phyloP scores from a whole-genome alignment of 2,888 invertebrate genomes.

The Meta bourneti region DNA sequence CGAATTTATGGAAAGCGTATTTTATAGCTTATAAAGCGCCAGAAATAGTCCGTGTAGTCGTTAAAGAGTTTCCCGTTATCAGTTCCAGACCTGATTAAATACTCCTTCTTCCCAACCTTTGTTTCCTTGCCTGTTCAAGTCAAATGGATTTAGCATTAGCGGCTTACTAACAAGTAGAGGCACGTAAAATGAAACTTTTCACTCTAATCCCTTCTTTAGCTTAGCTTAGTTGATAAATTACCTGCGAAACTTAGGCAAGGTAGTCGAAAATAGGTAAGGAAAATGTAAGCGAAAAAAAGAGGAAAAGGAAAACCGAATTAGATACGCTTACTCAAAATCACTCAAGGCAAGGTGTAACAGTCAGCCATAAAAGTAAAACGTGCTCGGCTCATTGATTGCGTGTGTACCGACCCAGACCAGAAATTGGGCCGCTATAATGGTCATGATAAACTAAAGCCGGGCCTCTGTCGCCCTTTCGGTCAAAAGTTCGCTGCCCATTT shows the following conservation, averaged over 20 bases:
- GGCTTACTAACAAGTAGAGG: conserved; percentile 36
- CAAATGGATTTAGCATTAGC: conserved; percentile 40
- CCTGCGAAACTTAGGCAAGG: conserved; percentile 64
- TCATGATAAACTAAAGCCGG: conserved; percentile 59
- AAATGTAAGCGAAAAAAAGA: too few species aligned
- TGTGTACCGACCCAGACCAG: conserved; percentile 40
- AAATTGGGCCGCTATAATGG: conserved; percentile 53
- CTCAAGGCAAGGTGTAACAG: conserved; percentile 72
- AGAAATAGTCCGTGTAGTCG: conserved; percentile 4
- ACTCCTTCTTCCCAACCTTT: neutral
- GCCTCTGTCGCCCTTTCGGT: conserved; percentile 54
- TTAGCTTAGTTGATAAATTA: conserved; percentile 63
- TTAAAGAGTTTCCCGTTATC: conserved; percentile 27
- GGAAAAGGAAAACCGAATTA: conserved; percentile 62
- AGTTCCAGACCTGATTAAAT: conserved; percentile 4
- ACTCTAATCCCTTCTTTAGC: conserved; percentile 55
- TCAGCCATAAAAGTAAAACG: conserved; percentile 74
- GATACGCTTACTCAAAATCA: conserved; percentile 75
- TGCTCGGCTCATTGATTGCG: conserved; percentile 71
- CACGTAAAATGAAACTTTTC: conserved; percentile 63
- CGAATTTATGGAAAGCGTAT: conserved; percentile 7
- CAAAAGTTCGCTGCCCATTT: conserved; percentile 55
- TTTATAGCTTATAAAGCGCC: conserved; percentile 34
- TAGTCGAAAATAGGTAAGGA: conserved; percentile 63
- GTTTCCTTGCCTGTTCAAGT: conserved; percentile 3